phyloP scores from a whole-genome alignment of 2,797 vertebrate species.

The Cyprinodon diabolis region DNA sequence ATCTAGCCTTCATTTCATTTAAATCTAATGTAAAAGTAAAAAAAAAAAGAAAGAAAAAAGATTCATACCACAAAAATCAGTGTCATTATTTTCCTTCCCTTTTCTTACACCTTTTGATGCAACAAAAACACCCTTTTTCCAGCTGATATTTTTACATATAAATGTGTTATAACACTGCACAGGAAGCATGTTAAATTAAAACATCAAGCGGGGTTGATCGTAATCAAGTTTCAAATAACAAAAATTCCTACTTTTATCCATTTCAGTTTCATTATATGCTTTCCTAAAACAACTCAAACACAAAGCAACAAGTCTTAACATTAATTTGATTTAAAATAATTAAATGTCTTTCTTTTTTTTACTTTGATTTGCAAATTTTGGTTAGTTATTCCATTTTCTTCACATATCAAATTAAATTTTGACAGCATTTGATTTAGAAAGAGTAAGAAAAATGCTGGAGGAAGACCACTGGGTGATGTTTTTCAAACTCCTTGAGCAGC shows the following conservation, averaged over 20 bases:
- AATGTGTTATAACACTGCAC: constrained; percentile 18
- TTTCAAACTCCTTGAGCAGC: constrained; percentile 85
- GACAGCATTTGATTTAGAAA: constrained; percentile 49
- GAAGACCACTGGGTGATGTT: constrained; percentile 83
- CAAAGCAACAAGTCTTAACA: background rate
- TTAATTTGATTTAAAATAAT: background rate
- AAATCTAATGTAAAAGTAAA: background rate
- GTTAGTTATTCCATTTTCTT: background rate
- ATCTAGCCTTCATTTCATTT: constrained; percentile 17
- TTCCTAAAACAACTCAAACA: background rate
- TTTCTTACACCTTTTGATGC: background rate
- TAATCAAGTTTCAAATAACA: constrained; percentile 3
- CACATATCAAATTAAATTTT: background rate
- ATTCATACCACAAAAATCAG: constrained; percentile 15
- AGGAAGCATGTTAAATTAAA: constrained; percentile 4
- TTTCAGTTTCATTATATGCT: background rate
- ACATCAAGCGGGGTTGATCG: background rate
- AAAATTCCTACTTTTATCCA: background rate
- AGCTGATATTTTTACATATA: constrained; percentile 24
- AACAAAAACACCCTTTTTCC: constrained; percentile 6
- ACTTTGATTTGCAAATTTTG: background rate
- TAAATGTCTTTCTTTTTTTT: background rate
- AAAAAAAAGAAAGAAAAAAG: background rate
- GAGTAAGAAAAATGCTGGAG: constrained; percentile 72
- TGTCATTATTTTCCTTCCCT: constrained; percentile 34